A percentile compares a stretch with the other conserved stretches of the same genome.
Evolutionary conservation across 2,888 invertebrate genomes (phyloP).

Genomic region (Allygus modestus): DNA sequence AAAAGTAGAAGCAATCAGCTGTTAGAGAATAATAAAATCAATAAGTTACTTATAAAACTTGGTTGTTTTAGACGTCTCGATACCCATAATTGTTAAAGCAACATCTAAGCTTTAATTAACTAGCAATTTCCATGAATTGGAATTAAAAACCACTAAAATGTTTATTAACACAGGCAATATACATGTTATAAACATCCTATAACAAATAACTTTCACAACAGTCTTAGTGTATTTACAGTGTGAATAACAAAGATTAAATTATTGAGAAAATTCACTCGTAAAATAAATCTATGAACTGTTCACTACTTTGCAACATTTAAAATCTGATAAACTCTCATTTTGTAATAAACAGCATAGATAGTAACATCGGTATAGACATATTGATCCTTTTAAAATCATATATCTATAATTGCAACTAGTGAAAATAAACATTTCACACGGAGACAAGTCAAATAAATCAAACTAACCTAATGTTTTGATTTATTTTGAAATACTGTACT

Average conservation of each 20-base stretch:
- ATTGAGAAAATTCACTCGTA: too few relatives aligned
- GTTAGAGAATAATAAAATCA: too few relatives aligned
- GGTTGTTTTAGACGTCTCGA: too few relatives aligned
- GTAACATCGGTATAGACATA: slow-evolving; percentile 5
- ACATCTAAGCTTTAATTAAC: too few relatives aligned
- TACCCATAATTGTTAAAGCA: too few relatives aligned
- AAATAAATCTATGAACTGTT: not conserved
- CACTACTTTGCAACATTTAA: not conserved
- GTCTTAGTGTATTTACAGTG: not conserved
- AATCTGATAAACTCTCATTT: not conserved
- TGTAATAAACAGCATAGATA: too few relatives aligned
- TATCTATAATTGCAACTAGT: not conserved
- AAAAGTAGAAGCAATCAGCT: too few relatives aligned
- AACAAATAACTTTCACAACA: not conserved
- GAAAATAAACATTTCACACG: not conserved
- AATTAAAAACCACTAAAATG: too few relatives aligned
- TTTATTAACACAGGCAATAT: not conserved
- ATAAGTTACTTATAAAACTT: too few relatives aligned
- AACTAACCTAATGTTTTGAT: not conserved
- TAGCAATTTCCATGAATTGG: too few relatives aligned
- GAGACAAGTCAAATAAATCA: slow-evolving; percentile 3
- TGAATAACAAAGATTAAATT: not conserved
- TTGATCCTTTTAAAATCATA: slow-evolving; percentile 2
- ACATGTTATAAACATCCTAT: not conserved
- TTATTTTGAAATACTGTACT: not conserved